Conservation (phyloP, 2,113 vertebrate genomes). For the Ranitomeya imitator region DNA sequence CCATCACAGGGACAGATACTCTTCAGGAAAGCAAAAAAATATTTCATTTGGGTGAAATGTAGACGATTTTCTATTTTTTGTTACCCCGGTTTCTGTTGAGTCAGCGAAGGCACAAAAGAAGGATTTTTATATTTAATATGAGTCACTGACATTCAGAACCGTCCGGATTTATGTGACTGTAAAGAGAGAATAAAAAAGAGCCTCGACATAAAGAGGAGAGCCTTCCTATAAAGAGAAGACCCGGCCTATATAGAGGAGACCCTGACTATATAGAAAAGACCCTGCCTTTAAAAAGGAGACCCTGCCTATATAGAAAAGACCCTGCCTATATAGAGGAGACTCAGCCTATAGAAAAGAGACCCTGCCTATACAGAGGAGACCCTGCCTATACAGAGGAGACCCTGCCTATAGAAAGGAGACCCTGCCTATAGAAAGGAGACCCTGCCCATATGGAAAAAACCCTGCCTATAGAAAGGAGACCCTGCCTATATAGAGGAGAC, state of each 20-base stretch:
- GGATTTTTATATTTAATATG: background rate
- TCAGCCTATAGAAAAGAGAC: background rate
- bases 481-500: background rate
- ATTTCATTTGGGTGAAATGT: conserved; percentile 7
- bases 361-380: background rate
- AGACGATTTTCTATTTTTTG: background rate
- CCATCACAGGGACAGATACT: conserved; percentile 58
- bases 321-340: background rate
- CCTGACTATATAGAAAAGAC: background rate
- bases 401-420: background rate
- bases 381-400: background rate
- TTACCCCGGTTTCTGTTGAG: background rate
- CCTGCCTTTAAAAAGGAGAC: background rate
- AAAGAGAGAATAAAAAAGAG: background rate
- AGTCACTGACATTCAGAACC: background rate
- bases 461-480: background rate
- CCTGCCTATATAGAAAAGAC: background rate
- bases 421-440: background rate
- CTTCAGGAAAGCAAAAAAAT: conserved; percentile 24
- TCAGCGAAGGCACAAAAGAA: background rate
- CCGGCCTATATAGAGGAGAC: background rate
- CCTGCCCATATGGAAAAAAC: background rate
- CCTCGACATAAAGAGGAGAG: background rate
- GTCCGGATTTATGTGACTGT: background rate
- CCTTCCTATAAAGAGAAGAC: background rate